Evolutionary conservation across 2,888 invertebrate species (phyloP), one percentile per base, ranked within the genome.

Genomic region (Aphodius granarius): DNA sequence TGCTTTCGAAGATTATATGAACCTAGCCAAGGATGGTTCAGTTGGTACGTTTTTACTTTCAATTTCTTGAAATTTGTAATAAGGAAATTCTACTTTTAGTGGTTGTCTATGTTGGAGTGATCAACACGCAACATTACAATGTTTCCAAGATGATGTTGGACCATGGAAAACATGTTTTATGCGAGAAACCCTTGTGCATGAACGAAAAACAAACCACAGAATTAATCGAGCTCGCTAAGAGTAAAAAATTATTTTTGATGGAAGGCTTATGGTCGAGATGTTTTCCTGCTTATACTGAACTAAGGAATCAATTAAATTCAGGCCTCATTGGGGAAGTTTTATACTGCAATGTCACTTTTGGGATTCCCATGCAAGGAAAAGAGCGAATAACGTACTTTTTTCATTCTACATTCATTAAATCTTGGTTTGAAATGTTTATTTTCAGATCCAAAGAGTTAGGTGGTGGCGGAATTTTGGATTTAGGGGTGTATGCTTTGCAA

Each of bases 231-330:
- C 84, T 92, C 0, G 95, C 97, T 0, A 91, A 89, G 82, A 85
- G 89, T 22, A 94, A 94, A 82, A 93, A 94, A 4, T 85, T 94
- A 0, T 96, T 96, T 83, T 85, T 96, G 0, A 95, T 95, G 95
- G 96, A 96, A 89, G 97, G 93, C 0, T 89, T 96, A 15, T 97
- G 97, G 97, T 94, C 94, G 0, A 89, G 97, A 62, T 95, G 91
- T 86, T 92, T 95, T 76, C 97, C 97, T 0, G 89, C 91, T 0
- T 96, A 96, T 84, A 87, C 91, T 68, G 90, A 91, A 79, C 84
- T 96, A 70, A 91, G 90, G 73, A 89, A 93, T 80, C 91, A 92
- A 82, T 89, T 97, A 3, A 87, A 90, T 0, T 84, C 88, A 0
- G 93, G 93, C 0, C 89, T 88, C 23, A 88, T 96, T 73, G 96